These are phyloP conservation scores for Heliopora coerulea DNA, from an alignment of 92 coral and sea anemone genomes.

Conservation along the genomic window DNA sequence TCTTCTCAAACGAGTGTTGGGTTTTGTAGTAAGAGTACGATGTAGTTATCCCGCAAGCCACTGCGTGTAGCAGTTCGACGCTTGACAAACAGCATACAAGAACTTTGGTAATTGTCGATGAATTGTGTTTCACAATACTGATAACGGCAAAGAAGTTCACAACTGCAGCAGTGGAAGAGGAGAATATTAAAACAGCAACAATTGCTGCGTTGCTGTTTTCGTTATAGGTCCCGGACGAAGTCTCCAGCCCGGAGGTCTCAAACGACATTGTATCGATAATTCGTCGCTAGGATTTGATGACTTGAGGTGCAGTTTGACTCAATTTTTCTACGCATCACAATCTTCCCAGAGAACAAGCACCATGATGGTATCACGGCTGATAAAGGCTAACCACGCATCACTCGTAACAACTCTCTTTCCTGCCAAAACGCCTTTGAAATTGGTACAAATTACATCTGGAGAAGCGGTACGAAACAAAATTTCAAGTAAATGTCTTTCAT, in stretches of 20 bases:
- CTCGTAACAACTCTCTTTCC: too few relatives aligned
- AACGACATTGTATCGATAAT: neutral
- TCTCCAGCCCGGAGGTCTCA: neutral
- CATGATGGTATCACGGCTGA: too few relatives aligned
- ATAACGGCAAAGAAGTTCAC: conserved; percentile 19
- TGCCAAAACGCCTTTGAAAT: too few relatives aligned
- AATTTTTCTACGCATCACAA: neutral
- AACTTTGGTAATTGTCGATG: neutral
- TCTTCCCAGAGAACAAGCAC: too few relatives aligned
- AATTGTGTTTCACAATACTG: conserved; percentile 11
- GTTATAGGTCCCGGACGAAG: neutral
- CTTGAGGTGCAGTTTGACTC: neutral
- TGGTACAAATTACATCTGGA: too few relatives aligned
- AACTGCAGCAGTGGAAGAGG: neutral
- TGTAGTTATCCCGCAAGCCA: conserved; percentile 18
- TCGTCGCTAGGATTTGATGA: neutral
- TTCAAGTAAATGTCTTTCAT: too few relatives aligned
- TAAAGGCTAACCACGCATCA: too few relatives aligned
- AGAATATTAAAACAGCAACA: conserved; percentile 8
- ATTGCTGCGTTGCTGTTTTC: conserved; percentile 5
- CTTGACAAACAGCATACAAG: conserved; percentile 1
- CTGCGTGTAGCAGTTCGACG: conserved; percentile 5
- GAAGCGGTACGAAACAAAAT: too few relatives aligned
- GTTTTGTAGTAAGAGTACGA: conserved; percentile 17
- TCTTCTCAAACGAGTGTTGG: neutral